Evolutionary conservation across 1,140 invertebrate genomes (phyloP), one percentile per base, ranked within the genome.

Genomic region (Physella acuta): DNA sequence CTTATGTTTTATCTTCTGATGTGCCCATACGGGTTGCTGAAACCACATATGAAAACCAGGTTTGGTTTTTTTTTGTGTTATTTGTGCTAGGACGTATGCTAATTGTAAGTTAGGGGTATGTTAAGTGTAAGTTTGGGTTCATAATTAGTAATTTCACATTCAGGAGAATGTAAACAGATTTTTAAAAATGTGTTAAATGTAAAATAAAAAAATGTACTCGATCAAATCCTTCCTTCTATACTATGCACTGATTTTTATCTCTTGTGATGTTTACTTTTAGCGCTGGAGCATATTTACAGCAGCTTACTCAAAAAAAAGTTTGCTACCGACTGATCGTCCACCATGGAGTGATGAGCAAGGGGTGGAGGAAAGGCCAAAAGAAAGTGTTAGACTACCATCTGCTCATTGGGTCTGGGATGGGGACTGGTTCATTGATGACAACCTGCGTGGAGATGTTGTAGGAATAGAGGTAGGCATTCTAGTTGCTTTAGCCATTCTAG

Each of bases 321-420:
- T 76, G 53, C 44, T 76, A 17, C 73, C 69, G 36, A 72, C 71
- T 31, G 76, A 76, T 53, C 34, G 74, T 68, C 92, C 90, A 79
- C 90, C 90, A 77, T 94, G 75, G 75, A 82, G 75, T 75, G 77
- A 89, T 80, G 89, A 89, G 78, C 92, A 94, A 88, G 94, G 94
- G 2, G 89, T 89, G 30, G 87, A 88, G 60, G 90, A 93, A 76
- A 87, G 91, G 62, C 89, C 90, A 33, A 90, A 93, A 70, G 90
- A 93, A 75, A 90, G 90, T 78, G 93, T 96, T 55, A 87, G 91
- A 75, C 83, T 96, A 31, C 94, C 94, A 28, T 94, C 93, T 0
- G 90, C 94, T 89, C 92, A 93, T 70, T 95, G 94, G 94, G 90
- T 93, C 78, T 95, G 94, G 94, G 93, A 97, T 86, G 91, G 91